Evolutionary conservation across 2,888 invertebrate genomes (phyloP), one percentile per base, ranked within the genome.

Genomic region (Petrolisthes manimaculis): DNA sequence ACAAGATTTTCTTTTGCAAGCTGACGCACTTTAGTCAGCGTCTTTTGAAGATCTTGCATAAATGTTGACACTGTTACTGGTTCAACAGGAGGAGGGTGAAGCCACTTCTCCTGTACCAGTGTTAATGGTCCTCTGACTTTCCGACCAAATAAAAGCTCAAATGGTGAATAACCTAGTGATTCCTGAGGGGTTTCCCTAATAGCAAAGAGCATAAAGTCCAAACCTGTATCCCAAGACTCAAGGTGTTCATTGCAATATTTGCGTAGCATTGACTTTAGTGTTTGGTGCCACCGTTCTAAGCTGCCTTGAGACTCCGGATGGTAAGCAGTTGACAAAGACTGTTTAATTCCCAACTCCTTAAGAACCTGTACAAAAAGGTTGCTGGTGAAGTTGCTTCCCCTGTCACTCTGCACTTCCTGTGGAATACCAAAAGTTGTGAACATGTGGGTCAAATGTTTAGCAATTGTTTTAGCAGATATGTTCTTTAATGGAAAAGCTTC

Each of bases 121-220:
- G 6, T 53, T 18, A 78, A n/a, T 12, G 75, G 75, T 12, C 75
- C 75, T 9, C 75, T 24, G 0, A 61, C 8, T 9, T 54, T 4
- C 12, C 21, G 14, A 9, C 84, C 75, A 54, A 75, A 77, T 12
- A 75, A 14, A 55, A 84, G 21, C 37, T 84, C 51, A 54, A 84
- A 74, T 8, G 84, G 75, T 4, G 55, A 75, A 24, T 8, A 75
- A 4, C 75, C 75, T 3, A 84, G 37, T 21, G 74, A 74, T 5
- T 84, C 84, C 14, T 84, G 84, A n/a, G 77, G 55, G 37, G 51
- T 55, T 69, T 84, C 84, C 21, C 84, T 74, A 4, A 84, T 56
- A 12, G 84, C 55, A 75, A 84, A 84, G 4, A 84, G n/a, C 21
- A 84, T 12, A 8, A 21, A 12, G 9, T 24, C 24, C 18, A 78